A percentile compares a stretch with the other conserved stretches of the same genome.
Conservation (phyloP, 2,888 invertebrate genomes). For the Hyppa rectilinea region DNA sequence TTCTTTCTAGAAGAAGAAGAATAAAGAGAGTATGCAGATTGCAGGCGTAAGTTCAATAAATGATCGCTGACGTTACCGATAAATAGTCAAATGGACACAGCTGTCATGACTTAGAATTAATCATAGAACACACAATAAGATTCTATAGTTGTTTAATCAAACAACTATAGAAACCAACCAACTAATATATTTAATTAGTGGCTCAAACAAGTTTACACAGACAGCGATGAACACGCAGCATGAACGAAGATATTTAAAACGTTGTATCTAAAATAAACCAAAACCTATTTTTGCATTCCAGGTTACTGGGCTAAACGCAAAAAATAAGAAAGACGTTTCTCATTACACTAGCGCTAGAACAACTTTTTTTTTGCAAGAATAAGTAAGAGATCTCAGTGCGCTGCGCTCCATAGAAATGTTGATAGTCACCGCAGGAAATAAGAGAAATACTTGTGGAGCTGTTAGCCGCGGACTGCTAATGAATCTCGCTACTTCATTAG, state of each 20-base stretch:
- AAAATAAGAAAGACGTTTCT: constrained; percentile 45
- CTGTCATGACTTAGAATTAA: neutral
- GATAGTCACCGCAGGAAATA: constrained; percentile 63
- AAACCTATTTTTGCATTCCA: constrained; percentile 3
- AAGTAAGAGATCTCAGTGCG: constrained; percentile 29
- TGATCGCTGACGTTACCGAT: neutral
- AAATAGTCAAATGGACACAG: neutral
- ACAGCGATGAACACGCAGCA: constrained; percentile 2
- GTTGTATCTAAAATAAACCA: constrained; percentile 7
- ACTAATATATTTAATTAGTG: too few species aligned
- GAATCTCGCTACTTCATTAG: constrained; percentile 57
- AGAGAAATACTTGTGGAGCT: constrained; percentile 61
- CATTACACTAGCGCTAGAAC: constrained; percentile 47
- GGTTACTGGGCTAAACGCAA: constrained; percentile 21
- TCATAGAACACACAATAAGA: neutral
- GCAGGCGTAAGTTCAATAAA: neutral
- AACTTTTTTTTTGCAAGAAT: constrained; percentile 35
- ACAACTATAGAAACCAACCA: too few species aligned
- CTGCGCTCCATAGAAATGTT: constrained; percentile 46
- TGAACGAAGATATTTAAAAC: constrained; percentile 8
- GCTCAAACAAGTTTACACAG: neutral
- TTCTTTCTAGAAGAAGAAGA: too few species aligned
- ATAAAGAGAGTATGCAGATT: too few species aligned
- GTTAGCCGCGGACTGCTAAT: constrained; percentile 54
- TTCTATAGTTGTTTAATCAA: neutral